These are phyloP conservation scores for Arothron firmamentum DNA, from an alignment of 2,113 vertebrate species.

Conservation along the genomic window DNA sequence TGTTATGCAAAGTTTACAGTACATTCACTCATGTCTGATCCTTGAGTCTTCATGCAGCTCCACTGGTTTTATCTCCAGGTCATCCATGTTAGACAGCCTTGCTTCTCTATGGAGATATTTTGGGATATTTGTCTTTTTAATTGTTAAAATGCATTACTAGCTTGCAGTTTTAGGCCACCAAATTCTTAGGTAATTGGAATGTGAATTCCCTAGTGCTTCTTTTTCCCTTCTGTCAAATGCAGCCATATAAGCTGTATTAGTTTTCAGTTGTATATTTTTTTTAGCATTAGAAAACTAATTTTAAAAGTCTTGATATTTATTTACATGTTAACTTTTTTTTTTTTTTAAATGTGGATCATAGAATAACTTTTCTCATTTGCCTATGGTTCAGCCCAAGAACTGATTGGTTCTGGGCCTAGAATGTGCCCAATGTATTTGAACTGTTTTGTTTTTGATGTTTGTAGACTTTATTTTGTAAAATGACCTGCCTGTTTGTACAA, in stretches of 20 bases:
- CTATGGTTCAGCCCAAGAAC: not conserved
- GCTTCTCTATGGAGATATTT: conserved; percentile 30
- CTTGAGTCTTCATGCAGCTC: conserved; percentile 28
- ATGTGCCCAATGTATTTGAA: too few relatives aligned
- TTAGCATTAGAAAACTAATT: conserved; percentile 16
- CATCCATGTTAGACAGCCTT: conserved; percentile 14
- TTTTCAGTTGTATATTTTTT: conserved; percentile 16
- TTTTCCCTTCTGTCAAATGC: conserved; percentile 16
- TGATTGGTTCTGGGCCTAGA: not conserved
- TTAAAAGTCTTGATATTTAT: conserved; percentile 32
- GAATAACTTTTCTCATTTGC: conserved; percentile 4
- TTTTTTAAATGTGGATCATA: conserved; percentile 9
- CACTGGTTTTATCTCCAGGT: conserved; percentile 35
- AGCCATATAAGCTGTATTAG: conserved; percentile 10
- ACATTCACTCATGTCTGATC: conserved; percentile 43
- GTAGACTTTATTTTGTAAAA: conserved; percentile 60
- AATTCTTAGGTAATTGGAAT: conserved; percentile 35
- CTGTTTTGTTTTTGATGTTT: conserved; percentile 49
- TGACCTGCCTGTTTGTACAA: conserved; percentile 68
- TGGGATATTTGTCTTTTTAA: conserved; percentile 15
- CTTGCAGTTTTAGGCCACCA: conserved; percentile 33
- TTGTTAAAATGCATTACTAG: conserved; percentile 35
- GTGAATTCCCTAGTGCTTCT: conserved; percentile 28
- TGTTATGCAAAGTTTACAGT: conserved; percentile 67
- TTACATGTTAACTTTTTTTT: conserved; percentile 32